Evolutionary conservation across 2,888 invertebrate genomes (phyloP), one percentile per base, ranked within the genome.

Genomic region (Epirrhoe alternata): DNA sequence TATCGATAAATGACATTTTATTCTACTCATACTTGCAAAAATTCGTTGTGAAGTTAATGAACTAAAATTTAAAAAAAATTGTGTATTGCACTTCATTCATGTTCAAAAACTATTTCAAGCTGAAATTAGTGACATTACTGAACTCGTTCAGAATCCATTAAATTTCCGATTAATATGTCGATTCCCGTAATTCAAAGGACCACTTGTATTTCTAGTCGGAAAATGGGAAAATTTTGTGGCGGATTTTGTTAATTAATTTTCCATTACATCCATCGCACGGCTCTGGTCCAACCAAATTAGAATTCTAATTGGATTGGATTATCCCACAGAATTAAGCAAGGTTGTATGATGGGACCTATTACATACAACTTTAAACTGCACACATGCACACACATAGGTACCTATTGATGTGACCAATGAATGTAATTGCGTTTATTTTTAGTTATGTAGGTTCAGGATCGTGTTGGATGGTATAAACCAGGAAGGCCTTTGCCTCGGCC

Each of bases 221-320:
- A 45, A 57, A 62, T 52, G 45, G 14, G 45, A 57, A 57, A 24
- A 47, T 57, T 51, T 51, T 38, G 52, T 35, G 7, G 14, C 17
- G 38, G 49, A 49, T 57, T 56, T 56, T 45, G 61, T 62, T 58
- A 64, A 58, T 64, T 64, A 64, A 58, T 58, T 64, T 58, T 49
- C 38, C 64, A 64, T 64, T 58, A 58, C 56, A 57, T 63, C 17
- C 52, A 53, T 54, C 49, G 53, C 47, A 49, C 42, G 59, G 50
- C 59, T 42, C 55, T 16, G 42, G 54, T 58, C 59, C 49, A 54
- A 30, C 50, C 54, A 64, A 59, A 64, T 64, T 64, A 50, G 53
- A 60, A 59, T 59, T 59, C 54, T 54, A 64, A 64, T 64, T 59
- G 54, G 64, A 55, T 50, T 31, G 50, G 59, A 64, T 64, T 54